These are phyloP conservation scores for Philaenus spumarius DNA, from an alignment of 1,140 invertebrate species.

Conservation along the genomic window DNA sequence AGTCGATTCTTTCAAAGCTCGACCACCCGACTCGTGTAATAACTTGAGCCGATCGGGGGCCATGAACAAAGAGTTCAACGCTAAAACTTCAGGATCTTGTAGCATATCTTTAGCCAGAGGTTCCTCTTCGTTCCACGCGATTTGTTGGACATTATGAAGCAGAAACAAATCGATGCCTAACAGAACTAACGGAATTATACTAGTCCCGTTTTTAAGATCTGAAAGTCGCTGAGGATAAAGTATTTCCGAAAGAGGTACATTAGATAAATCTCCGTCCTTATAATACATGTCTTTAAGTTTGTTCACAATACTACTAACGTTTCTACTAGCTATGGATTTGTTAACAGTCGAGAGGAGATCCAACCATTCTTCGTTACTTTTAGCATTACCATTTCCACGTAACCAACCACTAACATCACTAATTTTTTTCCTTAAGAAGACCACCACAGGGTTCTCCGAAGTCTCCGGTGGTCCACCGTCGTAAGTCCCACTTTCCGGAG, in stretches of 20 bases:
- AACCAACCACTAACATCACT: conserved; percentile 47
- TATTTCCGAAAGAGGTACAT: conserved; percentile 35
- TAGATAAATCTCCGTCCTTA: conserved; percentile 31
- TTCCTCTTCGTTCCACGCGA: conserved; percentile 46
- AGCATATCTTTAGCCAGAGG: conserved; percentile 40
- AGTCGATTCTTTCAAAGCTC: conserved; percentile 9
- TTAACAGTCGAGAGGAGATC: conserved; percentile 37
- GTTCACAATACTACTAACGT: conserved; percentile 41
- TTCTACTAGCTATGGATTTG: conserved; percentile 42
- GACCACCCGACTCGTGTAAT: conserved; percentile 22
- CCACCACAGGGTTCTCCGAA: conserved; percentile 20
- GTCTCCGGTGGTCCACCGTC: conserved; percentile 9
- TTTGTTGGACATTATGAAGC: conserved; percentile 50
- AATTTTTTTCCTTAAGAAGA: conserved; percentile 38
- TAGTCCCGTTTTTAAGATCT: conserved; percentile 31
- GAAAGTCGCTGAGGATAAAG: conserved; percentile 26
- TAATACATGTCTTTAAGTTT: conserved; percentile 46
- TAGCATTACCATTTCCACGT: conserved; percentile 32
- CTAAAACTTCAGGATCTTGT: conserved; percentile 47
- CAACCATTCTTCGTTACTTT: conserved; percentile 27
- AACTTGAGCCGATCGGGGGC: conserved; percentile 41
- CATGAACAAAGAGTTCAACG: conserved; percentile 48
- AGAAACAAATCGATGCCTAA: conserved; percentile 51
- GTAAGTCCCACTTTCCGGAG: not conserved
- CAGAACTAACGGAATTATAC: conserved; percentile 48